phyloP scores from a whole-genome alignment of 2,888 invertebrate genomes.

The Chaetoderma sp. region DNA sequence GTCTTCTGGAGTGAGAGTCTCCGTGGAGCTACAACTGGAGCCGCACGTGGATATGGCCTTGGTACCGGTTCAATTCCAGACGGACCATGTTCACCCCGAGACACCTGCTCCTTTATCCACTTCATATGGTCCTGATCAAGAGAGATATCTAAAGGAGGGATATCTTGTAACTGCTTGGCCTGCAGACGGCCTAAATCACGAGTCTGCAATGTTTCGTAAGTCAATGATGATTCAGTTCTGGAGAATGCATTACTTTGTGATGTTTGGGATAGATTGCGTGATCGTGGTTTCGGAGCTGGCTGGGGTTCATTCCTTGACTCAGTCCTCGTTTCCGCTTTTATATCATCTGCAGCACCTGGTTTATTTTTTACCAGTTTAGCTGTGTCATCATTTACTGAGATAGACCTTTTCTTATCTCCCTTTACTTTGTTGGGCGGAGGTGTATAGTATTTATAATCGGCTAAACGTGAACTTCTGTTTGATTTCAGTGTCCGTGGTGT shows the following conservation, averaged over 20 bases:
- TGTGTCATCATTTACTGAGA: neutral
- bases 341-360: constrained; percentile 6
- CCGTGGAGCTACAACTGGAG: no score
- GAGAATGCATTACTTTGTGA: constrained; percentile 28
- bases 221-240: constrained; percentile 44
- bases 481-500: constrained; percentile 64
- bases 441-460: constrained; percentile 62
- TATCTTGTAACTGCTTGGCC: constrained; percentile 35
- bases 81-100: no score
- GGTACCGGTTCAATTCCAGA: no score
- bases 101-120: constrained; percentile 63
- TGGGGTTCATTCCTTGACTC: constrained; percentile 13
- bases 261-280: neutral
- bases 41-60: no score
- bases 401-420: constrained; percentile 33
- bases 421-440: no score
- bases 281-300: neutral
- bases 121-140: constrained; percentile 64
- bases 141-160: constrained; percentile 65
- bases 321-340: constrained; percentile 39
- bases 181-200: constrained; percentile 50
- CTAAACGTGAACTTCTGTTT: constrained; percentile 58
- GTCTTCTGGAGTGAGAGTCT: no score
- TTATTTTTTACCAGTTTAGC: constrained; percentile 14
- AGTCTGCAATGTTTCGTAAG: constrained; percentile 62